A percentile compares a stretch with the other conserved stretches of the same genome.
Conservation (phyloP, 2,113 vertebrate genomes). For the Hemiscyllium ocellatum region DNA sequence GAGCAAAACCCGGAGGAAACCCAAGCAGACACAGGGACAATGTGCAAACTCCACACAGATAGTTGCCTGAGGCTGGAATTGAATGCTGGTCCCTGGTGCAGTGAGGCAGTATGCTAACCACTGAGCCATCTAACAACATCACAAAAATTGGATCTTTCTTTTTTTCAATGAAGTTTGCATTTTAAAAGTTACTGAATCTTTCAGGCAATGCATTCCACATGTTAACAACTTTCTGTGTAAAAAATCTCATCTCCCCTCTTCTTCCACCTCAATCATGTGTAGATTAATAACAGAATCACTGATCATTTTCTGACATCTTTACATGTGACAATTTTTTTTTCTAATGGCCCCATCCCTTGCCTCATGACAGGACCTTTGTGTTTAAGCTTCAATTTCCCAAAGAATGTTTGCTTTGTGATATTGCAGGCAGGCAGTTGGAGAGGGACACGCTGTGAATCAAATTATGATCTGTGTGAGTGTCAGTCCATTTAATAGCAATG, state of each 20-base stretch:
- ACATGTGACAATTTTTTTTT: background rate
- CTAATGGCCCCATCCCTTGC: background rate
- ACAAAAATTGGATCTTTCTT: background rate
- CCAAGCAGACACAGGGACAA: too few relatives aligned
- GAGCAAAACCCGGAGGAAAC: too few relatives aligned
- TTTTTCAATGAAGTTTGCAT: background rate
- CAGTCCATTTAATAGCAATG: background rate
- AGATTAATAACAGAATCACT: background rate
- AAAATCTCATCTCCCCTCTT: background rate
- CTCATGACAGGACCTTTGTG: background rate
- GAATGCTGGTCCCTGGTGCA: too few relatives aligned
- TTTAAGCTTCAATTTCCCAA: background rate
- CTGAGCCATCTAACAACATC: background rate
- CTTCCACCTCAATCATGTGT: background rate
- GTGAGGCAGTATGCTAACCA: too few relatives aligned
- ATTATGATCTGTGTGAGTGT: background rate
- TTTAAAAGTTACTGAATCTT: background rate
- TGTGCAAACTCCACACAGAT: too few relatives aligned
- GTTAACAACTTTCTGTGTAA: background rate
- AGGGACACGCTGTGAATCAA: background rate
- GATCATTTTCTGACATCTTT: background rate
- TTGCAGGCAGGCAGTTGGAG: background rate
- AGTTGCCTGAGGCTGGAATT: too few relatives aligned
- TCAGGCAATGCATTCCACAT: background rate
- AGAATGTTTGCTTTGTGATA: background rate